Base-by-base conservation (phyloP, 2,113 vertebrate genomes). In the Channa argus region DNA sequence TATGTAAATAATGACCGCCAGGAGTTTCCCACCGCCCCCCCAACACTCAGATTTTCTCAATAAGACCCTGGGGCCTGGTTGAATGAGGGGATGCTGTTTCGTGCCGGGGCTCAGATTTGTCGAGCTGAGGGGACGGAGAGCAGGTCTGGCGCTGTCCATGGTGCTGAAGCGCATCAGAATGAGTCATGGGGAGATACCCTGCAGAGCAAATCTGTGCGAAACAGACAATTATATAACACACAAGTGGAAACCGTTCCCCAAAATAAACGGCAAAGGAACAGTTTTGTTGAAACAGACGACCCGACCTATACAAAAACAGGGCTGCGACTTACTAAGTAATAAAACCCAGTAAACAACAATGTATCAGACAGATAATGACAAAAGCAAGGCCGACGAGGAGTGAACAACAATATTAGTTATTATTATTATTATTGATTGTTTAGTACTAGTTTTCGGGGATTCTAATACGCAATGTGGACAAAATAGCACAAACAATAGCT, bases 81-180 rank as follows among this genome's bases (percentile, higher is more conserved):
- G 63, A 70, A 60, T 71, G 69, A 58, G 60, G 50, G 52, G 55
- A 33, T 34, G 6, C 24, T 15, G 52, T 36, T 63, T 44, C 8
- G 47, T 49, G 33, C 9, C 3, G 37, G 56, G 61, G 13, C 9
- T 52, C 43, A 6, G 36, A 43, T 11, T 50, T 41, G 10, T 24
- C 5, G 8, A 14, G 79, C 41, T 39, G 55, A 11, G 39, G 52
- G 50, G 10, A 12, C 12, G 2, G 13, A 49, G 64, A 14, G 9
- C 43, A n/a, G 6, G 24, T 14, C 47, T 46, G 60, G 76, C 13
- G 86, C 93, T 95, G 86, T 92, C 93, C 92, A 7, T 68, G 92
- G 93, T 94, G 72, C 94, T 95, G 93, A 94, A 93, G 41, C 74
- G 53, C 75, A 78, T 43, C 64, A 63, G 44, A 59, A 77, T 91